These are phyloP conservation scores for Helicoverpa zea DNA, from an alignment of 1,140 invertebrate genomes.

Conservation along the genomic window DNA sequence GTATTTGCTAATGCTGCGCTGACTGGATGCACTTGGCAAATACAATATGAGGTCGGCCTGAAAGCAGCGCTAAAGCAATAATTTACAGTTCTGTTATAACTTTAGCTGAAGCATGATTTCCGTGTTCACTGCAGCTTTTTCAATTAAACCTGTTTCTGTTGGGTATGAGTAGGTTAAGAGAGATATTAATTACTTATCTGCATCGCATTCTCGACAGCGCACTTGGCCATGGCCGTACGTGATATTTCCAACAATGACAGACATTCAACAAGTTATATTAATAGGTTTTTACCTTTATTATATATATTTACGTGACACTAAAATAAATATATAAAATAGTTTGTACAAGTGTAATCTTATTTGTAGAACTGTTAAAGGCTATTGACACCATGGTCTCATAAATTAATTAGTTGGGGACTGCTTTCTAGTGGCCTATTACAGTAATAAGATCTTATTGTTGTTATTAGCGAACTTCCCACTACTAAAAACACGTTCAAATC, in stretches of 20 bases:
- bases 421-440: not conserved
- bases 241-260: not conserved
- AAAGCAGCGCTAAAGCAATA: conserved; percentile 19
- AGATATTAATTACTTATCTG: conserved; percentile 7
- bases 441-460: not conserved
- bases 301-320: not conserved
- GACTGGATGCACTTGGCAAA: conserved; percentile 42
- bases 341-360: too few relatives aligned
- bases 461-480: not conserved
- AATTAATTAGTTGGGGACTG: not conserved
- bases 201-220: not conserved
- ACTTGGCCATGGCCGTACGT: conserved; percentile 3
- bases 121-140: conserved; percentile 21
- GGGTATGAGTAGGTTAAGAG: not conserved
- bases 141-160: not conserved
- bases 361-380: not conserved
- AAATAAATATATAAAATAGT: too few relatives aligned
- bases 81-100: conserved; percentile 38
- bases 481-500: not conserved
- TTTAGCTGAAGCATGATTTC: not conserved
- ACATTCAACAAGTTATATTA: not conserved
- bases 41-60: conserved; percentile 37
- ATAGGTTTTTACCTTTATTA: not conserved
- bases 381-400: not conserved
- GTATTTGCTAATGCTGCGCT: conserved; percentile 58